Percentiles rank a stretch among this genome's conserved stretches.
Evolutionary conservation across 2,888 invertebrate genomes (phyloP).

Genomic region (Pterostichus niger): DNA sequence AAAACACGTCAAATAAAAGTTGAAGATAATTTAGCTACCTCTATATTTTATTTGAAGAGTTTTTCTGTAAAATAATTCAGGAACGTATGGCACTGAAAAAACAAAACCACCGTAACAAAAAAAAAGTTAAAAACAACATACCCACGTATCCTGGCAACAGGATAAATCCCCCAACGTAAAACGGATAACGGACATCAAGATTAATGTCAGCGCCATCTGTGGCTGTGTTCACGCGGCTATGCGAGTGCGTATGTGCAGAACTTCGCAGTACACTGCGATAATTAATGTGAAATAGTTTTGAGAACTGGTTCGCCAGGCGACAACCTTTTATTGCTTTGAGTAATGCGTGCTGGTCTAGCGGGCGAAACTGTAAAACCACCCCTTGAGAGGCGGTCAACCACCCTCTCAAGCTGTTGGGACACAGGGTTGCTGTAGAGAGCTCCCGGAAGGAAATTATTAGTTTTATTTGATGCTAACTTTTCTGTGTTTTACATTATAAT

Average conservation of each 20-base stretch:
- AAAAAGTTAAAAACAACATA: too few relatives aligned
- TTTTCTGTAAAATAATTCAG: too few relatives aligned
- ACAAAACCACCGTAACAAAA: too few relatives aligned
- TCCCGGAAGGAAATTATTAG: too few relatives aligned
- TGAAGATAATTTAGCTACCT: too few relatives aligned
- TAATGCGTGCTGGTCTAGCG: background rate
- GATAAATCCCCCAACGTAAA: constrained; percentile 19
- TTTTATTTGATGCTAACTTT: too few relatives aligned
- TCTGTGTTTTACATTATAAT: too few relatives aligned
- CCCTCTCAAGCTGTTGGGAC: background rate
- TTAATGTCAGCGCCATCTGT: constrained; percentile 56
- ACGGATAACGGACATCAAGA: constrained; percentile 48
- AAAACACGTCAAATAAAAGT: too few relatives aligned
- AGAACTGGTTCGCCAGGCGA: constrained; percentile 34
- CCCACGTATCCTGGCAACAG: background rate
- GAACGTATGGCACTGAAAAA: too few relatives aligned
- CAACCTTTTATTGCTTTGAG: constrained; percentile 31
- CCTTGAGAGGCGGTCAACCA: background rate
- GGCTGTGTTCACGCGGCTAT: constrained; percentile 2
- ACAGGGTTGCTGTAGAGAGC: too few relatives aligned
- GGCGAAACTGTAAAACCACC: background rate
- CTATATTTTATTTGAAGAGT: too few relatives aligned
- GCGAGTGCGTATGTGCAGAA: constrained; percentile 5
- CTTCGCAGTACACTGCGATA: constrained; percentile 27
- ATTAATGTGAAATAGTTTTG: constrained; percentile 59